Base-by-base conservation (phyloP, 2,113 vertebrate genomes). In the Phrynocephalus versicolor region DNA sequence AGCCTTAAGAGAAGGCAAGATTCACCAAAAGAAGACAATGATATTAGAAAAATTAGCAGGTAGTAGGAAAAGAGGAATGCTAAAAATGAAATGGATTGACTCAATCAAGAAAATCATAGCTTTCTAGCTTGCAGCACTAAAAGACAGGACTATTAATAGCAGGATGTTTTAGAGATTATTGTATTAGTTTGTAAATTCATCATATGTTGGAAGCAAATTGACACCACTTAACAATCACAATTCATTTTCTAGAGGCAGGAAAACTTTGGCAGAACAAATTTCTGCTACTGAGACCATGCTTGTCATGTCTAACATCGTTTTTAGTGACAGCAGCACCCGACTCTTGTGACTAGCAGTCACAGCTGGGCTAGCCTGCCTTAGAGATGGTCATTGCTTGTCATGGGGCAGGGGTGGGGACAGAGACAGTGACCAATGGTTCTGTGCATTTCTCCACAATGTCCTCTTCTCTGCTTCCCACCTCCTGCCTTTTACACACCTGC, bases 401-500 rank as follows among this genome's bases (percentile, higher is more conserved):
- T 69, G 62, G 7, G 58, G 16, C 18, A n/a, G n/a, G n/a, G 60
- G 14, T 60, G 25, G 25, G 23, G 9, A 25, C 25, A 33, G 15
- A 16, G 33, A 37, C 41, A 21, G 25, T 23, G 13, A 39, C 8
- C 39, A 6, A 3, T 27, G 7, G 30, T 21, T 18, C 55, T 58
- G 2, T 15, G 6, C 78, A 62, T 71, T 85, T 71, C 75, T 85
- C 27, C 37, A n/a, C 21, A 2, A 0, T 6, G 3, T 45, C 15
- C 21, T 71, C 33, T 14, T 25, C 37, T 9, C 19, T 27, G 55
- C 79, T 60, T 25, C 35, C 25, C 73, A 51, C 33, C 51, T 37
- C 8, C 45, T 39, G n/a, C 74, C 41, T 35, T 82, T 81, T 76
- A 73, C 73, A 85, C 91, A 94, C 94, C 91, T 94, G 94, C 91